Percentiles rank a stretch among this genome's conserved stretches.
Conservation (phyloP, 2,888 invertebrate species). For the Chelonus formosanus region DNA sequence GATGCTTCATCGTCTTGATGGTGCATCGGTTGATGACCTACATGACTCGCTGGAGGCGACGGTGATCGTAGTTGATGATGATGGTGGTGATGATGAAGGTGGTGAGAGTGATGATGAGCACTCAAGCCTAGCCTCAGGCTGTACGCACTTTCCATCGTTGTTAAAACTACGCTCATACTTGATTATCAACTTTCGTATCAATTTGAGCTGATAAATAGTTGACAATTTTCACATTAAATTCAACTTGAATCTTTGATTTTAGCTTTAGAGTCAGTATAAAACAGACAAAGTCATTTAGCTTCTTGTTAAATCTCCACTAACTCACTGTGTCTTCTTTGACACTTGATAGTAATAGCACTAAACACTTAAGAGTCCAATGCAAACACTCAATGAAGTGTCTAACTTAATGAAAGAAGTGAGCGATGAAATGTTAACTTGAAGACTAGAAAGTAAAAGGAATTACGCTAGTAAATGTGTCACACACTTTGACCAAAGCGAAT, state of each 20-base stretch:
- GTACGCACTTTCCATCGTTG: conserved; percentile 57
- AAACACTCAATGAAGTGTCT: too few species aligned
- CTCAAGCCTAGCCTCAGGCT: conserved; percentile 50
- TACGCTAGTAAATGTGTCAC: too few species aligned
- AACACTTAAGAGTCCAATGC: too few species aligned
- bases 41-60: conserved; percentile 29
- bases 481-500: too few species aligned
- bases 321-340: too few species aligned
- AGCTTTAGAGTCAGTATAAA: too few species aligned
- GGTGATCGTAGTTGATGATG: conserved; percentile 39
- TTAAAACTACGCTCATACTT: conserved; percentile 56
- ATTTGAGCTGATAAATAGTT: neutral
- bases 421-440: too few species aligned
- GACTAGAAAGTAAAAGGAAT: too few species aligned
- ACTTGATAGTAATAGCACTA: too few species aligned
- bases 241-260: neutral
- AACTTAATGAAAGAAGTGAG: too few species aligned
- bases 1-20: conserved; percentile 43
- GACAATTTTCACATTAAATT: neutral
- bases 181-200: neutral
- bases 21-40: conserved; percentile 27
- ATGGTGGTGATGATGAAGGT: conserved; percentile 45
- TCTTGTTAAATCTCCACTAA: conserved; percentile 3
- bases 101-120: conserved; percentile 46
- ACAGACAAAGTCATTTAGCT: neutral